Percentiles rank a stretch among this genome's conserved stretches.
phyloP scores from a whole-genome alignment of 1,140 invertebrate species.

The Drosophila yakuba region DNA sequence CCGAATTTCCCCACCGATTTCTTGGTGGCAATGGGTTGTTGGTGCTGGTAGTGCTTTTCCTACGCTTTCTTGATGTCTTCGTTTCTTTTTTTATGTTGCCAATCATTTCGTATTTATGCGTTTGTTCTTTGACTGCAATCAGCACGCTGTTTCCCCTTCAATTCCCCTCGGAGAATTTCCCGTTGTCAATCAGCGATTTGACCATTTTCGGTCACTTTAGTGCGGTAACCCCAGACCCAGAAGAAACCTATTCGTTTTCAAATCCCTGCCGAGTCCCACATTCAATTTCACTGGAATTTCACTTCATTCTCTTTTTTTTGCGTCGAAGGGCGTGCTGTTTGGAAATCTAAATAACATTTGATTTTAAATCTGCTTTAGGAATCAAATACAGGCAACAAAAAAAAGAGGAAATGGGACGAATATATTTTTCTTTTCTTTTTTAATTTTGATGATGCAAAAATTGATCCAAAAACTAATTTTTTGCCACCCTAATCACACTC shows the following conservation, averaged over 20 bases:
- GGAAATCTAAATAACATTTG: conserved; percentile 46
- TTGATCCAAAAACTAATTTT: no score
- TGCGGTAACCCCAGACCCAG: conserved; percentile 14
- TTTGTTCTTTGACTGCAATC: conserved; percentile 63
- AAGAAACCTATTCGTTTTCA: background rate
- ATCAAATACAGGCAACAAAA: background rate
- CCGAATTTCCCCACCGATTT: background rate
- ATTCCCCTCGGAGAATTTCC: conserved; percentile 8
- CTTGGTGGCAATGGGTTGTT: conserved; percentile 56
- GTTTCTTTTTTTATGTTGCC: conserved; percentile 63
- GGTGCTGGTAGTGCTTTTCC: conserved; percentile 5
- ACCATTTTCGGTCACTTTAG: conserved; percentile 56
- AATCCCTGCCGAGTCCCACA: conserved; percentile 14
- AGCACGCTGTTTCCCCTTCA: conserved; percentile 24
- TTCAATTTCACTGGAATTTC: conserved; percentile 48
- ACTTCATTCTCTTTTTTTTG: conserved; percentile 41
- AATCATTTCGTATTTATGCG: conserved; percentile 80
- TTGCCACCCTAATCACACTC: no score
- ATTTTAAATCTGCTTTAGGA: conserved; percentile 30
- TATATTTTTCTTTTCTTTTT: background rate
- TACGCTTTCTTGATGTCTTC: conserved; percentile 24
- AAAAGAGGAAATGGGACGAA: no score
- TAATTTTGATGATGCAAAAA: no score
- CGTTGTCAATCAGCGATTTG: conserved; percentile 67
- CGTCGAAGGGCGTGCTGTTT: background rate